Conservation (phyloP, 2,797 vertebrate genomes). For the Thamnophis elegans region DNA sequence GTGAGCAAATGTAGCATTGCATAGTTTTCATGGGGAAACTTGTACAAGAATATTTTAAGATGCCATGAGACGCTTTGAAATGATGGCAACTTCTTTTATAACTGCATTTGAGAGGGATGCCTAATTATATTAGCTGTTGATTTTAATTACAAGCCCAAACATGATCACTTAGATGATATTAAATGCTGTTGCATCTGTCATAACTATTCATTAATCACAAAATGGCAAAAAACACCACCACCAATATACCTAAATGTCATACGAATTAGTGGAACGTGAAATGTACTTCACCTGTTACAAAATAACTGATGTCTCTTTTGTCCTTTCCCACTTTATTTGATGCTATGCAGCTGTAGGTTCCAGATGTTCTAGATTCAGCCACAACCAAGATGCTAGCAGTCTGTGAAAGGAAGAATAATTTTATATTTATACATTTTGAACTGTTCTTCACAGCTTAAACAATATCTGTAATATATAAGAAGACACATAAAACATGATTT, state of each 20-base stretch:
- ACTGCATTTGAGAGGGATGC: neutral
- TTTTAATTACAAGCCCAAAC: neutral
- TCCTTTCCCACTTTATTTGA: constrained; percentile 85
- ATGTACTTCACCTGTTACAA: constrained; percentile 86
- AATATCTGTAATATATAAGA: neutral
- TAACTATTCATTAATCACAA: neutral
- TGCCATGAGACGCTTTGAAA: neutral
- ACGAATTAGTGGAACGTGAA: neutral
- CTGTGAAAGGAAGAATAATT: constrained; percentile 71
- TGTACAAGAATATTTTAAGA: neutral
- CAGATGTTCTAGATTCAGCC: constrained; percentile 83
- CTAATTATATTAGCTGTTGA: neutral
- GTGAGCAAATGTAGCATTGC: neutral
- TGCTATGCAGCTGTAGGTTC: constrained; percentile 88
- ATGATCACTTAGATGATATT: neutral
- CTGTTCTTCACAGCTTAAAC: neutral
- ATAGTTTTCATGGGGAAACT: neutral
- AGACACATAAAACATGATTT: neutral
- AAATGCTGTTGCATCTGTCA: neutral
- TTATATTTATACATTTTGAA: constrained; percentile 51
- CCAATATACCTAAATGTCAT: neutral
- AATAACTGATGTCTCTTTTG: constrained; percentile 83
- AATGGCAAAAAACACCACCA: neutral
- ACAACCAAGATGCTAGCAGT: constrained; percentile 86
- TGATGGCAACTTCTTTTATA: neutral